Conservation (phyloP, 2,888 invertebrate genomes). For the Caprella mutica region DNA sequence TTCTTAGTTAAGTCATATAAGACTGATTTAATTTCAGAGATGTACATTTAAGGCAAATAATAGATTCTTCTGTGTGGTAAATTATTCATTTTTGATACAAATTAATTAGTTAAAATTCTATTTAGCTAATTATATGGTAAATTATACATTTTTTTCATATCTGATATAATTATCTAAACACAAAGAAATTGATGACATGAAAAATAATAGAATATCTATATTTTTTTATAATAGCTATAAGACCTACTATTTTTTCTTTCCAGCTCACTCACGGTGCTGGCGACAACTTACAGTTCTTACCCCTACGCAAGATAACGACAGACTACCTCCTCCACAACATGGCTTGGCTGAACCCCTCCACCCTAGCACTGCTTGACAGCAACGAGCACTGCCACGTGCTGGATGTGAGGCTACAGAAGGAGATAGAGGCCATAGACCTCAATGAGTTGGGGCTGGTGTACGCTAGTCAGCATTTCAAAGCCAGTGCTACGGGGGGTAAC, state of each 20-base stretch:
- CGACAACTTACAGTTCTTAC: constrained; percentile 47
- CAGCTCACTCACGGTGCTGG: constrained; percentile 33
- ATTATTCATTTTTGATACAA: no score
- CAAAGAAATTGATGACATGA: no score
- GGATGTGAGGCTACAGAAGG: constrained; percentile 78
- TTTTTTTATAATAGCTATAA: constrained; percentile 10
- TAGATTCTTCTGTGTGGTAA: no score
- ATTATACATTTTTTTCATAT: no score
- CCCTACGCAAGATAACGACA: constrained; percentile 58
- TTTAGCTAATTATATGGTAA: no score
- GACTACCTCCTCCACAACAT: constrained; percentile 61
- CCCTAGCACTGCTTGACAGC: constrained; percentile 71
- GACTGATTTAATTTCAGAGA: no score
- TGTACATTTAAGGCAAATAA: no score
- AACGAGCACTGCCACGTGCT: constrained; percentile 74
- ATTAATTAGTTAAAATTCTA: no score
- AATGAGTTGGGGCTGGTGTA: constrained; percentile 36
- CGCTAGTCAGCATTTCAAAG: constrained; percentile 73
- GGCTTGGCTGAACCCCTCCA: constrained; percentile 70
- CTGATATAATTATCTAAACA: no score
- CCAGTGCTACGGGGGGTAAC: constrained; percentile 88
- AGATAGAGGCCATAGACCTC: constrained; percentile 47
- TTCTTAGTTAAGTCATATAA: no score
- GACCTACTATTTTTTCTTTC: constrained; percentile 9
- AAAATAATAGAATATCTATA: not conserved